Percentiles rank a stretch among this genome's conserved stretches.
Evolutionary conservation across 1,140 invertebrate species (phyloP).

Genomic region (Neodiprion fabricii): DNA sequence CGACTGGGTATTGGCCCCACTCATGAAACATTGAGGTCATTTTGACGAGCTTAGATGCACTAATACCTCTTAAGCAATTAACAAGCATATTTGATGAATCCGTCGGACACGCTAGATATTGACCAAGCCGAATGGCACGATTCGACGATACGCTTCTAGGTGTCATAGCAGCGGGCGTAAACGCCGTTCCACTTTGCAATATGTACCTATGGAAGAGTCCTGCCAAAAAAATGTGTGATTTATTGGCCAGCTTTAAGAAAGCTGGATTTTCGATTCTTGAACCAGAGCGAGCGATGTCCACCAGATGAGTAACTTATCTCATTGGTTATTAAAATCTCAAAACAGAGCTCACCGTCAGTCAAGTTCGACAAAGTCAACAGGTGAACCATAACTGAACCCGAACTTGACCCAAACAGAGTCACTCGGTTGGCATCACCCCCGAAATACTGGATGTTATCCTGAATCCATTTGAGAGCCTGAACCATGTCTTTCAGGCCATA

Average conservation of each 20-base stretch:
- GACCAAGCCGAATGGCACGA: background rate
- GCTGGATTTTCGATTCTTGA: background rate
- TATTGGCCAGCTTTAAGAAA: background rate
- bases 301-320: background rate
- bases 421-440: slow-evolving; percentile 56
- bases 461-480: slow-evolving; percentile 55
- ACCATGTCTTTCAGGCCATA: slow-evolving; percentile 55
- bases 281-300: background rate
- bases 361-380: slow-evolving; percentile 41
- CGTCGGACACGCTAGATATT: background rate
- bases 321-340: background rate
- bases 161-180: background rate
- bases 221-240: background rate
- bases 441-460: slow-evolving; percentile 54
- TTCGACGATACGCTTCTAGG: background rate
- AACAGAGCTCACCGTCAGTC: slow-evolving; percentile 31
- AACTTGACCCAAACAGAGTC: slow-evolving; percentile 57
- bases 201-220: background rate
- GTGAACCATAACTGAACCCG: slow-evolving; percentile 46
- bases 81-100: background rate
- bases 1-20: background rate
- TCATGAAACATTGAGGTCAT: background rate
- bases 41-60: background rate
- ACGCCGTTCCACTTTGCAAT: background rate
- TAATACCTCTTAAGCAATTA: background rate